Percentiles rank a stretch among this genome's conserved stretches.
phyloP scores from a whole-genome alignment of 2,888 invertebrate species.

The Polydrusus tereticollis region DNA sequence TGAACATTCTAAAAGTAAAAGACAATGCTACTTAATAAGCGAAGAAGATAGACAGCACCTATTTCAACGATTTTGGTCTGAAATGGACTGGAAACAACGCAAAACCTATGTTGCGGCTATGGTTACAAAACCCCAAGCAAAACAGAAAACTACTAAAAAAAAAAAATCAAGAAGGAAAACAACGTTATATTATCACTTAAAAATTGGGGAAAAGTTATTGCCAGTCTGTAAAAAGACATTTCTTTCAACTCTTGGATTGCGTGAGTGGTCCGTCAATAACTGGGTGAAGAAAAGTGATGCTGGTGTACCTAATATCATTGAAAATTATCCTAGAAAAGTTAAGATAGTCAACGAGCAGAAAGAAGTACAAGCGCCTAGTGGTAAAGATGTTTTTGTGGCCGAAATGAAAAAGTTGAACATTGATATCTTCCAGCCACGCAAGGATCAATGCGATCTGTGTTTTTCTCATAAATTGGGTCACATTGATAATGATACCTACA shows the following conservation, averaged over 20 bases:
- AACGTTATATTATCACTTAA: slow-evolving; percentile 33
- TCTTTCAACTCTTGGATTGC: slow-evolving; percentile 35
- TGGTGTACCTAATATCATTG: slow-evolving; percentile 21
- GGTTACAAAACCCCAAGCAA: slow-evolving; percentile 25
- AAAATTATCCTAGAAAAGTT: slow-evolving; percentile 22
- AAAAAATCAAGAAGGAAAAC: too few relatives aligned
- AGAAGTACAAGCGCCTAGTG: too few relatives aligned
- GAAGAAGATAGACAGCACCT: slow-evolving; percentile 24
- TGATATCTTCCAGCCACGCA: slow-evolving; percentile 40
- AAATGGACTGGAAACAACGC: slow-evolving; percentile 35
- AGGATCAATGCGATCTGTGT: slow-evolving; percentile 48
- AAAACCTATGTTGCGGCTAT: slow-evolving; percentile 31
- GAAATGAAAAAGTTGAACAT: slow-evolving; percentile 40
- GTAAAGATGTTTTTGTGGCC: slow-evolving; percentile 34
- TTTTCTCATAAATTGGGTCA: slow-evolving; percentile 39
- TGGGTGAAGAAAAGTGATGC: slow-evolving; percentile 39
- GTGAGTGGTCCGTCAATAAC: slow-evolving; percentile 35
- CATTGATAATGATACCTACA: slow-evolving; percentile 25
- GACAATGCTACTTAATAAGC: slow-evolving; percentile 29
- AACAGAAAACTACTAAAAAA: too few relatives aligned
- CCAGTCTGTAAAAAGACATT: slow-evolving; percentile 41
- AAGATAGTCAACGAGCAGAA: slow-evolving; percentile 27
- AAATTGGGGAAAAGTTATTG: slow-evolving; percentile 21
- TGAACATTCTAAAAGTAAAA: slow-evolving; percentile 29
- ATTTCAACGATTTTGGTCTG: slow-evolving; percentile 34